Percentiles rank a stretch among this genome's conserved stretches.
phyloP scores from a whole-genome alignment of 2,888 invertebrate species.

The Sinotaia quadrata region DNA sequence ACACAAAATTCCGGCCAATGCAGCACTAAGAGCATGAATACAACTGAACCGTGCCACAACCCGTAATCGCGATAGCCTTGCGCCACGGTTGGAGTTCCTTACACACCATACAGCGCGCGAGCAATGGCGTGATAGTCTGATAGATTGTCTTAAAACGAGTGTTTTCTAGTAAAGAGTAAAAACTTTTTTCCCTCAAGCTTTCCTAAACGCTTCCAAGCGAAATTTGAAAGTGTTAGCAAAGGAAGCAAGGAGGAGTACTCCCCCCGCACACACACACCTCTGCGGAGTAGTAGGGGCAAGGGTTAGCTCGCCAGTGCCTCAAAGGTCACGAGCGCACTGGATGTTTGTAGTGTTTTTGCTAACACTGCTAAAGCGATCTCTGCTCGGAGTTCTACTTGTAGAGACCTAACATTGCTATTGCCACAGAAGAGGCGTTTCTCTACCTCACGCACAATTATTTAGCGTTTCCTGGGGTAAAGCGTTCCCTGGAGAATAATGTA shows the following conservation, averaged over 20 bases:
- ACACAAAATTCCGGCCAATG: conserved; percentile 32
- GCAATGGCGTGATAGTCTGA: not conserved
- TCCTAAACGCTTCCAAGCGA: no score
- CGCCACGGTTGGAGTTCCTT: conserved; percentile 22
- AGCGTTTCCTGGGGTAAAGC: no score
- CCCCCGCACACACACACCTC: not conserved
- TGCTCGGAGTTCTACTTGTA: no score
- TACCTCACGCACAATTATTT: no score
- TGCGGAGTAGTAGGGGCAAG: conserved; percentile 24
- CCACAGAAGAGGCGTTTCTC: no score
- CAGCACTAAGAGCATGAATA: conserved; percentile 38
- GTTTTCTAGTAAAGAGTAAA: no score
- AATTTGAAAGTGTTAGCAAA: conserved; percentile 7
- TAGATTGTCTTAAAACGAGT: no score
- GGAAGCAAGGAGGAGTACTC: conserved; percentile 13
- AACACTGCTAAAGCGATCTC: no score
- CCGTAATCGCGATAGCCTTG: conserved; percentile 29
- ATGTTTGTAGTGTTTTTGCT: no score
- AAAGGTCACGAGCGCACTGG: conserved; percentile 27
- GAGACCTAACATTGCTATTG: no score
- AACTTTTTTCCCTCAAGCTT: no score
- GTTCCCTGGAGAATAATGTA: no score
- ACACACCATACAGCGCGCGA: conserved; percentile 10
- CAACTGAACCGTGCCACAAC: conserved; percentile 32
- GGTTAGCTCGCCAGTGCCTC: conserved; percentile 29